Conservation (phyloP, 2,888 invertebrate genomes). For the Ommatoiulus sabulosus region DNA sequence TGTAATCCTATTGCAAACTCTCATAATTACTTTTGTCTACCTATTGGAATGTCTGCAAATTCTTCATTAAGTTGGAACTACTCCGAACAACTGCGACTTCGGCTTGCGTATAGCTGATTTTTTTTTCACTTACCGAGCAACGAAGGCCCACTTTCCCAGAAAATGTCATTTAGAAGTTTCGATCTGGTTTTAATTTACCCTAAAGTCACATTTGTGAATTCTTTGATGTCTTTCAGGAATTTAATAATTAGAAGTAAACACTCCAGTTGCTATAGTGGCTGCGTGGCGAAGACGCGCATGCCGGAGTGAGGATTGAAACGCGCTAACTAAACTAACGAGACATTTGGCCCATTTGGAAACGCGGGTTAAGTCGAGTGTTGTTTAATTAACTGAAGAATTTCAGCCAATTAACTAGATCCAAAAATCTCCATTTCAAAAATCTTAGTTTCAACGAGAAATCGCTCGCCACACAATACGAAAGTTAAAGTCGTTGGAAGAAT, state of each 20-base stretch:
- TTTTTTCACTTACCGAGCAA: background rate
- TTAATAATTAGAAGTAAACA: slow-evolving; percentile 6
- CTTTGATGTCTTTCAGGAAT: slow-evolving; percentile 34
- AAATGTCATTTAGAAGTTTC: background rate
- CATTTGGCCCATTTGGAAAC: background rate
- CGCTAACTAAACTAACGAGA: background rate
- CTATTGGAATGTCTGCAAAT: slow-evolving; percentile 1
- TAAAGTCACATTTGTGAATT: background rate
- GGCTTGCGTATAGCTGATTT: background rate
- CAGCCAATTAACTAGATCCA: background rate
- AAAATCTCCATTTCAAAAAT: background rate
- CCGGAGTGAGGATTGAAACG: background rate
- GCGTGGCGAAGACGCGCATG: background rate
- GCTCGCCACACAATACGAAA: no score
- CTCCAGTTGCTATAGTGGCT: background rate
- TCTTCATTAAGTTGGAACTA: background rate
- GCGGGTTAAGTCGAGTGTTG: background rate
- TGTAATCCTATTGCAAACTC: background rate
- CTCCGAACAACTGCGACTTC: background rate
- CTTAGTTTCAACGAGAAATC: background rate
- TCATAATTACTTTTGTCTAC: slow-evolving; percentile 30
- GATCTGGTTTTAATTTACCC: background rate
- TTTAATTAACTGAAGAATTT: background rate
- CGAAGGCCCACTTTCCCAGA: background rate
- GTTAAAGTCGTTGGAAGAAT: no score